A percentile compares a stretch with the other conserved stretches of the same genome.
Evolutionary conservation across 2,888 invertebrate genomes (phyloP).

Genomic region (Malachius bipustulatus): DNA sequence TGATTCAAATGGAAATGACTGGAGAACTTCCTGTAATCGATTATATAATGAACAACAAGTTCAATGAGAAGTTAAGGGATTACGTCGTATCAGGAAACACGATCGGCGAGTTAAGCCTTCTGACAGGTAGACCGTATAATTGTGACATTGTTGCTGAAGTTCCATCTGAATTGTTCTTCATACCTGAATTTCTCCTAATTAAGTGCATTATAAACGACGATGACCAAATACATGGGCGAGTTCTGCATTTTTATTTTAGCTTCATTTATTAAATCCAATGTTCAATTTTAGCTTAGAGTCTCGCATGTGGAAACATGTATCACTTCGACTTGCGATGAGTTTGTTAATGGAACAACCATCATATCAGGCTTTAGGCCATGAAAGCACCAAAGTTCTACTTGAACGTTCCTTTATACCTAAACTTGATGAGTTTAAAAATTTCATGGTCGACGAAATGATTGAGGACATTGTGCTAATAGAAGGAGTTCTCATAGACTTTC

Average conservation of each 20-base stretch:
- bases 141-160: conserved; percentile 48
- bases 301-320: conserved; percentile 49
- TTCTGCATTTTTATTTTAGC: neutral
- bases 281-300: conserved; percentile 41
- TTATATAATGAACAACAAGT: conserved; percentile 40
- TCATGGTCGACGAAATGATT: conserved; percentile 42
- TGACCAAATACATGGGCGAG: conserved; percentile 13
- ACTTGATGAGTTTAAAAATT: conserved; percentile 36
- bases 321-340: conserved; percentile 44
- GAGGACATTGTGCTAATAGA: conserved; percentile 45
- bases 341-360: conserved; percentile 43
- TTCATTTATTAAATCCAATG: neutral
- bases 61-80: conserved; percentile 40
- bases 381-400: conserved; percentile 39
- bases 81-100: conserved; percentile 49
- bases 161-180: conserved; percentile 41
- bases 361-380: conserved; percentile 40
- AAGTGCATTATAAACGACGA: conserved; percentile 35
- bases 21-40: conserved; percentile 46
- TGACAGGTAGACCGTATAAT: conserved; percentile 45
- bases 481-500: conserved; percentile 42
- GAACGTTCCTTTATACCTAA: conserved; percentile 19
- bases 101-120: conserved; percentile 46
- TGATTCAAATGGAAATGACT: conserved; percentile 16
- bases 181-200: conserved; percentile 35